These are phyloP conservation scores for Eulimnadia texana DNA, from an alignment of 1,140 invertebrate species.

Conservation along the genomic window DNA sequence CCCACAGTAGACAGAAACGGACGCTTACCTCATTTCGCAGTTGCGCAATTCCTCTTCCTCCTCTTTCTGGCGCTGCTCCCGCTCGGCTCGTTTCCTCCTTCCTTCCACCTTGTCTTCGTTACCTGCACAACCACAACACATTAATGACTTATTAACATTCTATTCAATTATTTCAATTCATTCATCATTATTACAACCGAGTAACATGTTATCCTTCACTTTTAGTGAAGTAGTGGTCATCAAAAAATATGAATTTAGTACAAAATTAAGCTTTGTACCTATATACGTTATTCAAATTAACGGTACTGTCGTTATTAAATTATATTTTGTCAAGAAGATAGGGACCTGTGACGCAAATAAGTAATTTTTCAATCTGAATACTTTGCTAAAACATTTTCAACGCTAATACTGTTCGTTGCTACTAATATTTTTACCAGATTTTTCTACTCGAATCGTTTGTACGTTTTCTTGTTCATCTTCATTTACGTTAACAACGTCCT, in stretches of 20 bases:
- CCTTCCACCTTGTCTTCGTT: constrained; percentile 2
- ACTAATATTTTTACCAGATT: no score
- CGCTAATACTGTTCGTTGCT: no score
- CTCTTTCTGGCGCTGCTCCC: neutral
- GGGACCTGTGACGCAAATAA: no score
- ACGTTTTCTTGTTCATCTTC: neutral
- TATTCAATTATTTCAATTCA: neutral
- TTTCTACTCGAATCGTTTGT: neutral
- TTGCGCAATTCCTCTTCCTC: constrained; percentile 5
- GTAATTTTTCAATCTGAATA: no score
- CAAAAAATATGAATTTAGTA: neutral
- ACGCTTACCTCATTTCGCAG: neutral
- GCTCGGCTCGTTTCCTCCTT: neutral
- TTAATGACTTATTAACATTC: neutral
- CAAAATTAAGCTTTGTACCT: neutral
- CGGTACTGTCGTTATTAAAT: no score
- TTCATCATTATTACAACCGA: neutral
- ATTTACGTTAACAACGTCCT: neutral
- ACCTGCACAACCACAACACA: neutral
- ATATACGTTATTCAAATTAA: no score
- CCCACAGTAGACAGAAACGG: no score
- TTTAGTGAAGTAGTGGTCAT: neutral
- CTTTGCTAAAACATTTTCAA: no score
- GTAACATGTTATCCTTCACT: neutral
- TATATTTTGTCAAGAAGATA: no score